phyloP scores from a whole-genome alignment of 2,888 invertebrate species.

The Diogma glabrata region DNA sequence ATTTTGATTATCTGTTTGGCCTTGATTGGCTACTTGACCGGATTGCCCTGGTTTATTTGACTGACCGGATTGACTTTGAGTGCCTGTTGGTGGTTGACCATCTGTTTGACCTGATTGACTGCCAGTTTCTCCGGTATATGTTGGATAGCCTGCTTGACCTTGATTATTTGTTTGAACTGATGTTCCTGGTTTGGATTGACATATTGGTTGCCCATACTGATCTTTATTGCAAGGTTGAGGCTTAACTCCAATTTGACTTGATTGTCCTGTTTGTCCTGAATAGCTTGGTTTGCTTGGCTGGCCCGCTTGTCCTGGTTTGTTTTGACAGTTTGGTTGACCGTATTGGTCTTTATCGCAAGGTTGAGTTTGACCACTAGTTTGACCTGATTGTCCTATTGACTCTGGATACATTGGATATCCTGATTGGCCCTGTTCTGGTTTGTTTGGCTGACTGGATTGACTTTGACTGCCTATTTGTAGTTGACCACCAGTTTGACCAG shows the following conservation, averaged over 20 bases:
- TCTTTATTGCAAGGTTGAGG: neutral
- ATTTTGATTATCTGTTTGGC: slow-evolving; percentile 24
- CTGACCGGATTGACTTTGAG: slow-evolving; percentile 24
- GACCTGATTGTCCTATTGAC: neutral
- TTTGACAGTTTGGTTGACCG: neutral
- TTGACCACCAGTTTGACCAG: slow-evolving; percentile 22
- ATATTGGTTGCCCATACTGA: slow-evolving; percentile 4
- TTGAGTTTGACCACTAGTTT: neutral
- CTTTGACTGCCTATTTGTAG: no score
- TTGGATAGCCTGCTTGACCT: neutral
- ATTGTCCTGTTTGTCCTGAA: slow-evolving; percentile 10
- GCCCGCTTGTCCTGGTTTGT: slow-evolving; percentile 12
- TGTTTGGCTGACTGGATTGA: neutral
- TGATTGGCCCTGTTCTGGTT: slow-evolving; percentile 13
- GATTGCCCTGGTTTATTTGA: slow-evolving; percentile 24
- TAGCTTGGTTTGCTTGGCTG: slow-evolving; percentile 31
- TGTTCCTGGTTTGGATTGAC: no score
- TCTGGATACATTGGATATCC: slow-evolving; percentile 23
- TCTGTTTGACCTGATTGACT: neutral
- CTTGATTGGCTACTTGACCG: neutral
- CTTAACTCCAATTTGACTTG: slow-evolving; percentile 15
- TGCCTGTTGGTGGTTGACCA: neutral
- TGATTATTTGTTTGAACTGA: neutral
- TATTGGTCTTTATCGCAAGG: neutral
- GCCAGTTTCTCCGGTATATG: neutral